These are phyloP conservation scores for Leptarthrus brevirostris DNA, from an alignment of 2,888 invertebrate species.

Conservation along the genomic window DNA sequence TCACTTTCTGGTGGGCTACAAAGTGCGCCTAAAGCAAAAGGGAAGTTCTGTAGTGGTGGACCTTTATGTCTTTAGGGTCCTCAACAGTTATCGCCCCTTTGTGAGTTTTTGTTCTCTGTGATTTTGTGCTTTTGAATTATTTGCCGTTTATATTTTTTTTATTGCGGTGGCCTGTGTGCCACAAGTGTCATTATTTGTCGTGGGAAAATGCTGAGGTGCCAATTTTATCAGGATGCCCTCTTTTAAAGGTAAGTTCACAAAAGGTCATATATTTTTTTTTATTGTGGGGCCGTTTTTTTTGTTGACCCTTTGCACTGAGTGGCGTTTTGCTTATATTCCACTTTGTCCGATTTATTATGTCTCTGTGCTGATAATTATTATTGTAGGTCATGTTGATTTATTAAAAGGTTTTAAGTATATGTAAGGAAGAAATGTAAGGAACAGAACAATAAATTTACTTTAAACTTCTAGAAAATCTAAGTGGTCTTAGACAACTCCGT, in stretches of 20 bases:
- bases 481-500: no score
- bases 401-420: no score
- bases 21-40: background rate
- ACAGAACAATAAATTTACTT: no score
- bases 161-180: slow-evolving; percentile 28
- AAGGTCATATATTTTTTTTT: no score
- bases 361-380: no score
- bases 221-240: slow-evolving; percentile 23
- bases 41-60: slow-evolving; percentile 7
- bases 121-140: slow-evolving; percentile 24
- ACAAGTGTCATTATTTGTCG: slow-evolving; percentile 28
- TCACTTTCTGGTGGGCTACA: slow-evolving; percentile 23
- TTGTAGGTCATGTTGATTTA: no score
- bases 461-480: no score
- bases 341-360: no score
- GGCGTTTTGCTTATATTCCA: no score
- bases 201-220: background rate
- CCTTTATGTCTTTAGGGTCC: background rate
- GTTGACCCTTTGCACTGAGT: no score
- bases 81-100: slow-evolving; percentile 29
- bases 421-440: no score
- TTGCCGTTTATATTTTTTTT: slow-evolving; percentile 5
- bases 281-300: no score
- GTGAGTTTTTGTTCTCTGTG: slow-evolving; percentile 30
- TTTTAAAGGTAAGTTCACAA: slow-evolving; percentile 15